These are phyloP conservation scores for Zophobas morio DNA, from an alignment of 1,140 invertebrate species.

Conservation along the genomic window DNA sequence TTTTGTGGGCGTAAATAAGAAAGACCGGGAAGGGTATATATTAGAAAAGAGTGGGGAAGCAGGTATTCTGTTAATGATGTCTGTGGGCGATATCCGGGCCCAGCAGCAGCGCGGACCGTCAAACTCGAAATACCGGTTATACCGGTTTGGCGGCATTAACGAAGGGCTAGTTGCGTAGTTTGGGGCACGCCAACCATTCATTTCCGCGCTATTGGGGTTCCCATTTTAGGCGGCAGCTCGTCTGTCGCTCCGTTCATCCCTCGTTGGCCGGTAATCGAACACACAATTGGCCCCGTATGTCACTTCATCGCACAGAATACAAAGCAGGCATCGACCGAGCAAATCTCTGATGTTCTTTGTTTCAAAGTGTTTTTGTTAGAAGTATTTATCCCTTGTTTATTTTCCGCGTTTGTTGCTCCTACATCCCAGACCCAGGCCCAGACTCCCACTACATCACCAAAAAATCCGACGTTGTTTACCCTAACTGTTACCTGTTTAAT, in stretches of 20 bases:
- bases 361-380: slow-evolving; percentile 54
- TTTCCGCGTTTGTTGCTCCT: slow-evolving; percentile 48
- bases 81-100: slow-evolving; percentile 16
- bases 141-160: slow-evolving; percentile 21
- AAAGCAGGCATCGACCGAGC: slow-evolving; percentile 52
- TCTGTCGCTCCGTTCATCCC: slow-evolving; percentile 50
- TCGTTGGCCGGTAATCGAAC: slow-evolving; percentile 50
- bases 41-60: slow-evolving; percentile 10
- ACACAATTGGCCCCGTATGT: slow-evolving; percentile 54
- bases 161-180: slow-evolving; percentile 44
- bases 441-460: slow-evolving; percentile 22
- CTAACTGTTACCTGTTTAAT: slow-evolving; percentile 13
- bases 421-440: slow-evolving; percentile 5
- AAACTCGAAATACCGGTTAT: slow-evolving; percentile 13
- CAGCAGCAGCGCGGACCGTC: neutral
- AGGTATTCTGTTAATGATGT: slow-evolving; percentile 47
- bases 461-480: slow-evolving; percentile 27
- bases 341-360: slow-evolving; percentile 56
- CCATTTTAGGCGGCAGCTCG: slow-evolving; percentile 46
- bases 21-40: slow-evolving; percentile 14
- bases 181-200: slow-evolving; percentile 47
- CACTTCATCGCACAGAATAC: slow-evolving; percentile 56
- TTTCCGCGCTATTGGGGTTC: slow-evolving; percentile 49
- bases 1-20: slow-evolving; percentile 26
- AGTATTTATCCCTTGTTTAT: slow-evolving; percentile 52